Percentiles rank a stretch among this genome's conserved stretches.
Conservation (phyloP, 1,140 invertebrate genomes). For the Mamestra configurata region DNA sequence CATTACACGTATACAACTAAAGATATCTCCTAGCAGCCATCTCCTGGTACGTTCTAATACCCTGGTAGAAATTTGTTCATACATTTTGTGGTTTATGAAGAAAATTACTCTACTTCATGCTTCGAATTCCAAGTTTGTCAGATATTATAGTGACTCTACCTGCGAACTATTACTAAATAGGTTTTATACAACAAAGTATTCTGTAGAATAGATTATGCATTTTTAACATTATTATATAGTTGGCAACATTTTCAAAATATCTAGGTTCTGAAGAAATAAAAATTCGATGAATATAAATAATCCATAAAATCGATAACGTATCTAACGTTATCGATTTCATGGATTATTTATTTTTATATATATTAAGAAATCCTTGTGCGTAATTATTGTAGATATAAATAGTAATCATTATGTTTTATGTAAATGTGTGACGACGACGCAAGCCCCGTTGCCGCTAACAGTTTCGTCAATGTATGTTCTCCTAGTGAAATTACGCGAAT, state of each 20-base stretch:
- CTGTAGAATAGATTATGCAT: background rate
- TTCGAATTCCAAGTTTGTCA: background rate
- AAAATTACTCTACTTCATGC: constrained; percentile 19
- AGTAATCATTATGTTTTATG: constrained; percentile 17
- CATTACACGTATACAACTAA: constrained; percentile 14
- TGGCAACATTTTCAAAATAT: constrained; percentile 11
- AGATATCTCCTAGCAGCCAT: background rate
- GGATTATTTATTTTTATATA: constrained; percentile 16
- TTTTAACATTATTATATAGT: background rate
- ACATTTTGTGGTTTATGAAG: constrained; percentile 42
- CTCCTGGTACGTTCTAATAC: constrained; percentile 41
- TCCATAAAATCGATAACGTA: too few relatives aligned
- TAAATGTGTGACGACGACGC: constrained; percentile 1
- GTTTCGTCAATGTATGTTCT: constrained; percentile 55
- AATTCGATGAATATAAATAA: background rate
- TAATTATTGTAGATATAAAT: constrained; percentile 15
- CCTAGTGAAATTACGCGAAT: constrained; percentile 57
- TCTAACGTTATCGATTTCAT: constrained; percentile 42
- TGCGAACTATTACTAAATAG: background rate
- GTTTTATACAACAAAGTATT: background rate
- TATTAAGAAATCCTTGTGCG: constrained; percentile 18
- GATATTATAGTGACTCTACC: background rate
- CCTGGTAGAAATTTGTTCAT: constrained; percentile 58
- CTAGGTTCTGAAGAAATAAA: constrained; percentile 2
- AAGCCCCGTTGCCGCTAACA: background rate